phyloP scores from a whole-genome alignment of 2,797 vertebrate species.

The Hozukius guyotensis region DNA sequence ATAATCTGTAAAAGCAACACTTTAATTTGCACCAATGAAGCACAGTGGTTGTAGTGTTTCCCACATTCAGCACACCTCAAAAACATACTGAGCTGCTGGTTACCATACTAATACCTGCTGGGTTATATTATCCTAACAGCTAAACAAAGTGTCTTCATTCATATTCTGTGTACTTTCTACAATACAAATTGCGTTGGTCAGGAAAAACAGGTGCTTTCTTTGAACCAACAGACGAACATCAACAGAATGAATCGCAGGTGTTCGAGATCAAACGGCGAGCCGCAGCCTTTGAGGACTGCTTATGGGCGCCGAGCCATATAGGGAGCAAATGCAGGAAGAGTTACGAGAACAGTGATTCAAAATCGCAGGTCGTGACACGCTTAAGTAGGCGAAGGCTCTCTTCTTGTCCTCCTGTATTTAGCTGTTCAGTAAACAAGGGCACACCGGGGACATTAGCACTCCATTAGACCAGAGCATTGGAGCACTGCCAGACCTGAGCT shows the following conservation, averaged over 20 bases:
- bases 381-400: constrained; percentile 48
- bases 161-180: not conserved
- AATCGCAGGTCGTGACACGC: constrained; percentile 26
- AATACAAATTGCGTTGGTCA: not conserved
- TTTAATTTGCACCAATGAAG: not conserved
- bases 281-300: constrained; percentile 4
- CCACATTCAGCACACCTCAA: not conserved
- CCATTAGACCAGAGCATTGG: constrained; percentile 60
- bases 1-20: not conserved
- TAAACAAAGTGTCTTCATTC: not conserved
- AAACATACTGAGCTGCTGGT: not conserved
- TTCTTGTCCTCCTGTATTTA: constrained; percentile 59
- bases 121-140: not conserved
- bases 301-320: not conserved
- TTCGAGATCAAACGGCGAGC: constrained; percentile 25
- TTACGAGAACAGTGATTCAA: constrained; percentile 38
- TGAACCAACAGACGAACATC: constrained; percentile 33
- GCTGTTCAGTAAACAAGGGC: constrained; percentile 62
- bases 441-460: constrained; percentile 59
- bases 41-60: not conserved
- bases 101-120: not conserved
- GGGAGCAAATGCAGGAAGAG: constrained; percentile 16
- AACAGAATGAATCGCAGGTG: constrained; percentile 23
- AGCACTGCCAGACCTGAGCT: constrained; percentile 46
- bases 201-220: not conserved